phyloP scores from a whole-genome alignment of 2,797 vertebrate species.

The Spheniscus humboldti region DNA sequence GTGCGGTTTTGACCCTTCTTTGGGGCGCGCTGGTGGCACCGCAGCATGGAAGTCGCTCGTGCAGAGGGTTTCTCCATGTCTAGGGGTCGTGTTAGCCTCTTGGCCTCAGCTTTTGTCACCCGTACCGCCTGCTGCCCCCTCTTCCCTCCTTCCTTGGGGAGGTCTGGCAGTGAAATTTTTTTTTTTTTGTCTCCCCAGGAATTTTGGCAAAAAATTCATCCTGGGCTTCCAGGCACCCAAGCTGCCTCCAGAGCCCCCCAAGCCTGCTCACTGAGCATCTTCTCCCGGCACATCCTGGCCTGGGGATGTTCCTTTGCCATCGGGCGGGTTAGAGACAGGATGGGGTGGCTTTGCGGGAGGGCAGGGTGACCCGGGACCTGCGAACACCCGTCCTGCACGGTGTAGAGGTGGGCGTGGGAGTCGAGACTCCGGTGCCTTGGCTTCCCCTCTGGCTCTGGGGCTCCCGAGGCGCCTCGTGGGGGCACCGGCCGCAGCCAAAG shows the following conservation, averaged over 20 bases:
- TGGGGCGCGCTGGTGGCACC: neutral
- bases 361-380: neutral
- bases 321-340: neutral
- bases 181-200: neutral
- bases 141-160: neutral
- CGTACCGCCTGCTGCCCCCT: accelerated
- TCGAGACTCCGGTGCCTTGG: accelerated
- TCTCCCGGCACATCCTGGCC: accelerated
- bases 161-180: neutral
- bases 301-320: neutral
- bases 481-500: accelerated
- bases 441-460: neutral
- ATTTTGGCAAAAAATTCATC: neutral
- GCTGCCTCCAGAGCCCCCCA: neutral
- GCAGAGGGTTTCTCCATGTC: neutral
- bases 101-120: neutral
- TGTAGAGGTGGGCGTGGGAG: neutral
- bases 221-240: neutral
- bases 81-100: neutral
- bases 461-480: accelerated
- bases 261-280: neutral
- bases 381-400: accelerated
- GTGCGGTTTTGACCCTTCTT: neutral
- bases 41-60: accelerated
- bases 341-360: accelerated